Percentiles rank a stretch among this genome's conserved stretches.
Evolutionary conservation across 2,113 vertebrate species (phyloP).

Genomic region (Carassius carassius): DNA sequence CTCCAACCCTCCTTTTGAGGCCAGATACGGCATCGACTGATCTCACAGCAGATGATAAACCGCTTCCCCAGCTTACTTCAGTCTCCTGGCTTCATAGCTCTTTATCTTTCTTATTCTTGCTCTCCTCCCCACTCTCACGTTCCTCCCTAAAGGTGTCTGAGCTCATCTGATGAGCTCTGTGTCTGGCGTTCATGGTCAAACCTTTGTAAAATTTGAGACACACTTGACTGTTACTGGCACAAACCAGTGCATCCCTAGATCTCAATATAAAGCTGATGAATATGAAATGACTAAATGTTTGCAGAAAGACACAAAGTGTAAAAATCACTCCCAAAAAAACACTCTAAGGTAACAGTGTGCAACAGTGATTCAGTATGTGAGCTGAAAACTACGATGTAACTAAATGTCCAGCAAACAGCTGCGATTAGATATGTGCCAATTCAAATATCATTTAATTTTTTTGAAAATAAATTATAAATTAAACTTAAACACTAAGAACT

Average conservation of each 20-base stretch:
- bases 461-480: no score
- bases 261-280: background rate
- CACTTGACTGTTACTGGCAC: background rate
- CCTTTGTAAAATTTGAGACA: background rate
- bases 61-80: slow-evolving; percentile 46
- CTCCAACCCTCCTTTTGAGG: slow-evolving; percentile 55
- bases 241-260: background rate
- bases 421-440: background rate
- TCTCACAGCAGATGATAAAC: slow-evolving; percentile 59
- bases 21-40: slow-evolving; percentile 37
- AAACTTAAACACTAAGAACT: no score
- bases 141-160: slow-evolving; percentile 47
- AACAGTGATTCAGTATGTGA: background rate
- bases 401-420: background rate
- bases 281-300: background rate
- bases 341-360: background rate
- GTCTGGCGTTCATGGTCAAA: slow-evolving; percentile 42
- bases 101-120: slow-evolving; percentile 40
- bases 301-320: background rate
- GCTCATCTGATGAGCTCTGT: slow-evolving; percentile 4
- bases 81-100: slow-evolving; percentile 45
- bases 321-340: background rate
- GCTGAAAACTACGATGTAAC: background rate
- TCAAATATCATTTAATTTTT: no score
- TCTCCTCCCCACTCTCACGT: slow-evolving; percentile 37